Percentiles rank a stretch among this genome's conserved stretches.
These are phyloP conservation scores for Eupsittula cactorum DNA, from an alignment of 2,113 vertebrate genomes.

Conservation along the genomic window DNA sequence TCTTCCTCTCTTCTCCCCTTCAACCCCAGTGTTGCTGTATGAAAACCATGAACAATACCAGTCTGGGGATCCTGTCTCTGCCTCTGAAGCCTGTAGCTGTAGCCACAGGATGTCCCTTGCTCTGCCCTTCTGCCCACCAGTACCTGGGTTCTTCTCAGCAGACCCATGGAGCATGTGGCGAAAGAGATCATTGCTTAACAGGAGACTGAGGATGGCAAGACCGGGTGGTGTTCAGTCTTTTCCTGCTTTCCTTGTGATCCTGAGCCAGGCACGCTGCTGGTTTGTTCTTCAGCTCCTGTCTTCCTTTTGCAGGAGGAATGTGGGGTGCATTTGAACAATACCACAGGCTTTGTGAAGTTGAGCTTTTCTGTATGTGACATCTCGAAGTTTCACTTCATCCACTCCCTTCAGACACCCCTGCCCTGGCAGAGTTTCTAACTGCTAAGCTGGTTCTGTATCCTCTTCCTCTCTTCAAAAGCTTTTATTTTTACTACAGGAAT, in stretches of 20 bases:
- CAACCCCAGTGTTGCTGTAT: neutral
- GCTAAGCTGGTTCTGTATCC: neutral
- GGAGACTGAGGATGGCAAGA: neutral
- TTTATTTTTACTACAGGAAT: neutral
- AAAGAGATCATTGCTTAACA: neutral
- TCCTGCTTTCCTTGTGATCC: neutral
- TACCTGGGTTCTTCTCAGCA: fast-evolving
- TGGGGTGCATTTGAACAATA: neutral
- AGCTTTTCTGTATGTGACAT: neutral
- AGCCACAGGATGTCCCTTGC: neutral
- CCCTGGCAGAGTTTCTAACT: neutral
- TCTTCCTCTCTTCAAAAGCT: neutral
- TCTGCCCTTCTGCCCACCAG: neutral
- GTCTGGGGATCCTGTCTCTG: neutral
- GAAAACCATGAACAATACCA: neutral
- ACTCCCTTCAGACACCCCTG: neutral
- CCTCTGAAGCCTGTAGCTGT: neutral
- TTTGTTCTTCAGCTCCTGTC: neutral
- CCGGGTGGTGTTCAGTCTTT: neutral
- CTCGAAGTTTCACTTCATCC: neutral
- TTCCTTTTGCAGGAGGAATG: fast-evolving
- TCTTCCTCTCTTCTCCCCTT: neutral
- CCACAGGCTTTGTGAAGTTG: neutral
- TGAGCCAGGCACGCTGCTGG: neutral
- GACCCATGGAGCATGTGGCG: too few relatives aligned